phyloP scores from a whole-genome alignment of 2,113 vertebrate genomes.

The Podiceps cristatus region DNA sequence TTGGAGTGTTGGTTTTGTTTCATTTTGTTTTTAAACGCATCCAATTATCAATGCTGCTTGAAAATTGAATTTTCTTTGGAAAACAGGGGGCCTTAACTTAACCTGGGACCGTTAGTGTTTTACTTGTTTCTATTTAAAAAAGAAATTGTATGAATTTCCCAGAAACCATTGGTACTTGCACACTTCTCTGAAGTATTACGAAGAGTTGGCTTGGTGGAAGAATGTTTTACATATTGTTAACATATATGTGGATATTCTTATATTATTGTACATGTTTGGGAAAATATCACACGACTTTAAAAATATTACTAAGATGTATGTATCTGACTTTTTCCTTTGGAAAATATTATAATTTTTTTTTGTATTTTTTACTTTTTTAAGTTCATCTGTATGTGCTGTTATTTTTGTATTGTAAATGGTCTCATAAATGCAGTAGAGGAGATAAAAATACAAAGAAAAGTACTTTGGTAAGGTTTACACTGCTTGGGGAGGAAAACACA shows the following conservation, averaged over 20 bases:
- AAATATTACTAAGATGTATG: conserved; percentile 81
- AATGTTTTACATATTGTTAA: conserved; percentile 75
- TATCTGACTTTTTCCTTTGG: conserved; percentile 82
- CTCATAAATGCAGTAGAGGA: conserved; percentile 65
- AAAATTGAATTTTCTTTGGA: conserved; percentile 46
- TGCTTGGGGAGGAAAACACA: conserved; percentile 33
- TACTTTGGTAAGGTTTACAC: conserved; percentile 65
- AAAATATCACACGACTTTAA: conserved; percentile 73
- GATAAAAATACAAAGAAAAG: conserved; percentile 53
- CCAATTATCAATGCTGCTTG: conserved; percentile 52
- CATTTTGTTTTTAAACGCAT: conserved; percentile 27
- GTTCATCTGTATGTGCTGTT: conserved; percentile 78
- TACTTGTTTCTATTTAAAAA: conserved; percentile 65
- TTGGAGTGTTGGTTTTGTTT: conserved; percentile 46
- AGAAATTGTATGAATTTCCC: conserved; percentile 64
- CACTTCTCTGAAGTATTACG: conserved; percentile 64
- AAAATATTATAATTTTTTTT: conserved; percentile 85
- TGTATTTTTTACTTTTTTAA: conserved; percentile 83
- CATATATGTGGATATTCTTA: conserved; percentile 79
- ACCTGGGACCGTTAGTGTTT: conserved; percentile 52
- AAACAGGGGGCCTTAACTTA: conserved; percentile 66
- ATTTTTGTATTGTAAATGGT: conserved; percentile 79
- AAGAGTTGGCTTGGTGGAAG: conserved; percentile 58
- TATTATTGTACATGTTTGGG: conserved; percentile 82
- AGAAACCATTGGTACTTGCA: conserved; percentile 67